phyloP scores from a whole-genome alignment of 2,797 vertebrate species.

The Rhabdophis nuchalis region DNA sequence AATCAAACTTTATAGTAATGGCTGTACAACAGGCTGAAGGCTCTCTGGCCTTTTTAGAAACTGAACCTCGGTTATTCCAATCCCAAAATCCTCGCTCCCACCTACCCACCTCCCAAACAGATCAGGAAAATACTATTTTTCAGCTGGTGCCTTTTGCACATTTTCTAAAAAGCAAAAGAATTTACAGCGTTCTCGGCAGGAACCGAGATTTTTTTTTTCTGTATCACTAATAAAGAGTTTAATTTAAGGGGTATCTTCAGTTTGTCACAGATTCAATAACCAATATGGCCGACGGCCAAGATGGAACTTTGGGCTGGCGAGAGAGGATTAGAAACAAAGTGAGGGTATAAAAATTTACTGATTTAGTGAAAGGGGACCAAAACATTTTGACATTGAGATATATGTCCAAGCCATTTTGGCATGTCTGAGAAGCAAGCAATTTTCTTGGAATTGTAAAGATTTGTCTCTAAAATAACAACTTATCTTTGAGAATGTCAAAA shows the following conservation, averaged over 20 bases:
- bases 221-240: too few relatives aligned
- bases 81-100: background rate
- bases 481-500: constrained; percentile 22
- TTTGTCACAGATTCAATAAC: background rate
- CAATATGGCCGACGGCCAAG: background rate
- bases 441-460: constrained; percentile 15
- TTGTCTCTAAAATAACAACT: background rate
- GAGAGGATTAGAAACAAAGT: constrained; percentile 11
- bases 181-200: background rate
- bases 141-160: background rate
- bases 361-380: background rate
- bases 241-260: fast-evolving
- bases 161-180: constrained; percentile 12
- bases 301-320: background rate
- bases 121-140: background rate
- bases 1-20: constrained; percentile 57
- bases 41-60: background rate
- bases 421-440: constrained; percentile 32
- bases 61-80: background rate
- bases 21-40: constrained; percentile 65
- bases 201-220: background rate
- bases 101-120: background rate
- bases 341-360: background rate
- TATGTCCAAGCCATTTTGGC: constrained; percentile 32
- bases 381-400: constrained; percentile 9